Base-by-base conservation (phyloP, 1,140 invertebrate species). In the Pogonus chalceus region DNA sequence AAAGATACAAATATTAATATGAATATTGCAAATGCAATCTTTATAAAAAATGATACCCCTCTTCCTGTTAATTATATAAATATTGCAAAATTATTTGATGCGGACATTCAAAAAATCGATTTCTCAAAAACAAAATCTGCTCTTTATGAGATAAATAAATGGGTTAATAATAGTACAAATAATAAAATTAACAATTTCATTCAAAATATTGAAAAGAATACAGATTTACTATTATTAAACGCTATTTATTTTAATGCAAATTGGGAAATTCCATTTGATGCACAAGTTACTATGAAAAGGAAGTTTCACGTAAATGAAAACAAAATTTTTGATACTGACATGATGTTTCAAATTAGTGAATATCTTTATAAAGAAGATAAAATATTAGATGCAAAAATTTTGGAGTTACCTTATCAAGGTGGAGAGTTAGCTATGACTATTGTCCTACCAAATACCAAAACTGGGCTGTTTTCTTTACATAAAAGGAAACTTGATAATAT, bases 201-300 rank as follows among this genome's bases (percentile, higher is more conserved):
- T 21, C 60, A 70, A 22, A 43, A 65, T 64, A 78, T 73, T 61
- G 70, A 68, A 54, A 69, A 84, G 2, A 60, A 73, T 26, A 80
- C 76, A 59, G 76, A 67, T 49, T 54, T 88, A n/a, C 75, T 91
- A 7, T 69, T 90, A 1, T 69, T 87, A 1, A 90, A 90, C 69
- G 86, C 86, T 16, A 73, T 92, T 31, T 87, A 90, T 64, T 91
- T 90, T 67, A 89, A 88, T 72, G 85, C 79, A 35, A 66, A 65
- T n/a, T 84, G 82, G 82, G 60, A 72, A 48, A 67, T 65, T 18
- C 65, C 73, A 50, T 84, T 85, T 56, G 56, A 72, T 23, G 56
- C 63, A 1, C 26, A 58, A 9, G 18, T 16, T 0, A 83, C 82
- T 0, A 56, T 52, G 2, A 61, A 69, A 1, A 65, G 64, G 37